Evolutionary conservation across 92 coral and sea anemone genomes (phyloP), one percentile per base, ranked within the genome.

Genomic region (Bergia puertoricense): DNA sequence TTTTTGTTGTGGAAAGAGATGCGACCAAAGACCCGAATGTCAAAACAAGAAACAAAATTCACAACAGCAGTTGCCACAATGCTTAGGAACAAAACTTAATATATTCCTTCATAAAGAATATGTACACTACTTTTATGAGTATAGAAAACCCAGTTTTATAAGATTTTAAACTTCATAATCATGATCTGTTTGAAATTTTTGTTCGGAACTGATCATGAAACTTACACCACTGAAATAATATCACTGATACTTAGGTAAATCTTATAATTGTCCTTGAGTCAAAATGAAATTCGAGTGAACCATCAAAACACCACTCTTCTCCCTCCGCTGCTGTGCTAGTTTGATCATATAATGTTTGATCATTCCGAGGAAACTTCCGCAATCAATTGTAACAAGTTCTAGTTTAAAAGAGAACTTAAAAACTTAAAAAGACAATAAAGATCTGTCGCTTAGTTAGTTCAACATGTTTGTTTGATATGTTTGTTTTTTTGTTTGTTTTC

Each of bases 401-500:
- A 62, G 30, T 6, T 62, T 15, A 8, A 54, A 62, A 62, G 30
- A 62, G 69, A 20, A 20, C 30, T 16, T 22, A 18, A 16, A 62
- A 62, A 18, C 6, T 62, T 22, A 18, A 62, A 62, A 62, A 62
- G 69, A 18, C 8, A 6, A 62, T 62, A 62, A 62, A 62, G 69
- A 62, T 18, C 69, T 62, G n/a, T 62, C 69, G 69, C 69, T 22
- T 2, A 22, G n/a, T 62, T 62, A 62, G 69, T 62, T 62, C 69
- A 23, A 62, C 20, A 62, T 22, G 30, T 20, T 16, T 62, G 69
- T 84, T 69, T 44, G 44, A 7, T 6, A 1, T 84, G 30, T 46
- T 84, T 84, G 77, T 45, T 84, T 84, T 0, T 2, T 65, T 65
- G 86, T 68, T 82, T 82, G 86, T 59, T 82, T 71, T 84, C 41